phyloP scores from a whole-genome alignment of 2,797 vertebrate species.

The Falco columbarius region DNA sequence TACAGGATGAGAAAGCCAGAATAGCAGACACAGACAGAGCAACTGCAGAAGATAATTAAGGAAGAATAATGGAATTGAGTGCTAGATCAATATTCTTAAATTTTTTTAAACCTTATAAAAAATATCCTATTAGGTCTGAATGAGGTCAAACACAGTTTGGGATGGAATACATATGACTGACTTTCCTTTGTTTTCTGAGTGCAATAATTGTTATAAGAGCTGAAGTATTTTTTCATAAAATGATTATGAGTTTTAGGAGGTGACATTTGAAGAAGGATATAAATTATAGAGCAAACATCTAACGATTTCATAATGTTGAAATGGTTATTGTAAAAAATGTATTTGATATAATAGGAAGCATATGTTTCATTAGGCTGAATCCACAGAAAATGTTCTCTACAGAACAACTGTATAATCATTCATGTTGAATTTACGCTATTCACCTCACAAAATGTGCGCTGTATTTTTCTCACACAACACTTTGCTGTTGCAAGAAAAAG shows the following conservation, averaged over 20 bases:
- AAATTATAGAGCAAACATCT: slow-evolving; percentile 71
- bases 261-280: slow-evolving; percentile 70
- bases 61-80: slow-evolving; percentile 5
- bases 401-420: slow-evolving; percentile 40
- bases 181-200: slow-evolving; percentile 46
- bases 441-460: slow-evolving; percentile 2
- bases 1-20: background rate
- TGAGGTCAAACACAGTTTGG: slow-evolving; percentile 41
- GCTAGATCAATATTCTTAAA: background rate
- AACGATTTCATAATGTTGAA: slow-evolving; percentile 67
- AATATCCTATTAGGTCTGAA: slow-evolving; percentile 14
- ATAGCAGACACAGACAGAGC: background rate
- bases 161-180: background rate
- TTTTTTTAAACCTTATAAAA: background rate
- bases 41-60: slow-evolving; percentile 29
- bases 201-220: slow-evolving; percentile 44
- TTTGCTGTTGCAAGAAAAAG: background rate
- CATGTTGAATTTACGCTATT: background rate
- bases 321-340: slow-evolving; percentile 65
- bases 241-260: slow-evolving; percentile 72
- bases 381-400: slow-evolving; percentile 46
- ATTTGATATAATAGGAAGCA: slow-evolving; percentile 72
- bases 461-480: background rate
- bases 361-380: slow-evolving; percentile 66
- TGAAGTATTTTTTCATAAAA: slow-evolving; percentile 72